Base-by-base conservation (phyloP, 2,797 vertebrate species). In the Morus bassanus region DNA sequence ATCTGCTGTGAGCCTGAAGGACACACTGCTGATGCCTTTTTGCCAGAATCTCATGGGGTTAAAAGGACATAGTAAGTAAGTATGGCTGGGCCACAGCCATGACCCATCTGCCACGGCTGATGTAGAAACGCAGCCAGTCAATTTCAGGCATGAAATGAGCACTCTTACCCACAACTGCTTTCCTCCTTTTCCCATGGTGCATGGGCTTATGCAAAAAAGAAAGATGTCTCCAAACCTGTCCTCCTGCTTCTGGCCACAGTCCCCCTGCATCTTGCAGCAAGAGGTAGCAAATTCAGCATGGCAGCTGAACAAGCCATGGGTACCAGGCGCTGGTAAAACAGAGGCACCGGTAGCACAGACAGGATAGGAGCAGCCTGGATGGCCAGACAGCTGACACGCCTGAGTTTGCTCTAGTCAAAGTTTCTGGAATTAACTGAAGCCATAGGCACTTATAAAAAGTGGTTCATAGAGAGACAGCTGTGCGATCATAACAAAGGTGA, bases 91-190 rank as follows among this genome's bases (percentile, higher is more conserved):
- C 31, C 18, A 56, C 35, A 69, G 59, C 33, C 45, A 14, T 60
- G 35, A 64, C 41, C 59, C 54, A 43, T 82, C 70, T 85, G 39
- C 43, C 53, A 54, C 9, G 2, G 51, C 13, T 63, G 61, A 75
- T 75, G 70, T 48, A 89, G 56, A 85, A 56, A 65, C 4, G 16
- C 31, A 85, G 51, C 23, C 37, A 53, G 43, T 54, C 53, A 39
- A 54, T 63, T 81, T 70, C 75, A 50, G 22, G 43, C 19, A 45
- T 77, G 41, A 85, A 85, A 85, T 27, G n/a, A 41, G 13, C 22
- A 9, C 21, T 43, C 23, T n/a, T 41, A 64, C 13, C 30, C 0
- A 0, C 30, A 59, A 60, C 9, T 18, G 6, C 17, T 51, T 63
- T 77, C 39, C 28, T 77, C 27, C 18, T 13, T 85, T 74, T 57